A percentile compares a stretch with the other conserved stretches of the same genome.
Evolutionary conservation across 2,888 invertebrate species (phyloP).

Genomic region (Cryptosula pallasiana): DNA sequence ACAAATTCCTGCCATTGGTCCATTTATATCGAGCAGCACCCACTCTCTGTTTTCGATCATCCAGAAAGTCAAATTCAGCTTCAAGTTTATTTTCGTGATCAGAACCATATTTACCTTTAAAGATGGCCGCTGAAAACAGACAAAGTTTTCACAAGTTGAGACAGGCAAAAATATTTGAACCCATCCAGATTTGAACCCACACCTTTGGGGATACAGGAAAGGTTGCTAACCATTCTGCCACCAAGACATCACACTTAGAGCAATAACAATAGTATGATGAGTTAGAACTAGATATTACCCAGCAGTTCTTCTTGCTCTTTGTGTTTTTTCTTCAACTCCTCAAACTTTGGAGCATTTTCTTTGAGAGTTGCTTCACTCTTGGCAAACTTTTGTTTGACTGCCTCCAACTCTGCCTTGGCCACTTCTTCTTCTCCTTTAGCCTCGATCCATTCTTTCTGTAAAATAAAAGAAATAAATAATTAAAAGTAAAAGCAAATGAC

Average conservation of each 20-base stretch:
- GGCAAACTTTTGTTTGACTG: constrained; percentile 42
- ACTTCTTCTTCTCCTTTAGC: constrained; percentile 53
- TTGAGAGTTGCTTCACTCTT: constrained; percentile 32
- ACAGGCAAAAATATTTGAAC: no score
- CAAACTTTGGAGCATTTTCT: constrained; percentile 34
- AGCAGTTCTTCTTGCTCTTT: constrained; percentile 55
- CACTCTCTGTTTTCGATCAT: constrained; percentile 56
- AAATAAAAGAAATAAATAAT: no score
- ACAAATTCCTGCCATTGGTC: constrained; percentile 53
- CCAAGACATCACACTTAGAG: no score
- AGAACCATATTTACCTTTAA: constrained; percentile 58
- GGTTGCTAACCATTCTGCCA: no score
- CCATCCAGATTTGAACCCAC: no score
- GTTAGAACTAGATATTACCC: no score
- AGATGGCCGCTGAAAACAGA: constrained; percentile 51
- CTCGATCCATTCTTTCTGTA: constrained; percentile 54
- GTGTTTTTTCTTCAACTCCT: constrained; percentile 48
- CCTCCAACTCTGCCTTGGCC: constrained; percentile 51
- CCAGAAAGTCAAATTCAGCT: constrained; percentile 53
- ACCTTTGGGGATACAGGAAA: no score
- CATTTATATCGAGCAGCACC: constrained; percentile 57
- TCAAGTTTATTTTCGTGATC: constrained; percentile 57
- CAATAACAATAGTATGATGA: no score
- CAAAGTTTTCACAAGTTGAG: background rate
- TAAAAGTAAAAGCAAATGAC: no score